Percentiles rank a stretch among this genome's conserved stretches.
These are phyloP conservation scores for Ceuthmochares aereus DNA, from an alignment of 2,113 vertebrate species.

Conservation along the genomic window DNA sequence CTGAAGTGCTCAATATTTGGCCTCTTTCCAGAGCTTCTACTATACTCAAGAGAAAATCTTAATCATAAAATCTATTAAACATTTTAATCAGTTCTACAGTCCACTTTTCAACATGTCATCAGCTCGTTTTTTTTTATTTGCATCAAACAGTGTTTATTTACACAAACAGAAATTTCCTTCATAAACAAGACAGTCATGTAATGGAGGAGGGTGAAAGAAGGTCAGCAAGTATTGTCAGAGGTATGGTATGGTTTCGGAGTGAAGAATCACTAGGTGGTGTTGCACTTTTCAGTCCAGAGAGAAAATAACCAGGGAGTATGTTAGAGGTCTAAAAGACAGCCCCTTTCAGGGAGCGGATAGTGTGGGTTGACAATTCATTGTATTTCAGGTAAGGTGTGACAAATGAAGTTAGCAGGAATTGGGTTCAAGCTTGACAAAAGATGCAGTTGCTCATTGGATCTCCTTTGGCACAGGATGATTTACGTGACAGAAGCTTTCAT, in stretches of 20 bases:
- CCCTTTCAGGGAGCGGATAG: neutral
- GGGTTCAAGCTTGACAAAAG: neutral
- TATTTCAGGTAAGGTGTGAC: neutral
- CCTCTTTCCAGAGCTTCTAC: neutral
- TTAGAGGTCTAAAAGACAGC: neutral
- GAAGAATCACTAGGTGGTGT: neutral
- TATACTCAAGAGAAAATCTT: slow-evolving; percentile 3
- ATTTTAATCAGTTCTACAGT: neutral
- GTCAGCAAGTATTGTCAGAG: neutral
- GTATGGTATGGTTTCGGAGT: neutral
- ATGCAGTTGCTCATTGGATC: fast-evolving
- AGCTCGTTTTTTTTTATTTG: neutral
- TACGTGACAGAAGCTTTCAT: neutral
- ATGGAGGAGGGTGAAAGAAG: neutral
- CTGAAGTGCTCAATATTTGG: neutral
- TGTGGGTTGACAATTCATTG: neutral
- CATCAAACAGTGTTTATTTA: neutral
- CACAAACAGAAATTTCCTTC: neutral
- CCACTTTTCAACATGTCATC: neutral
- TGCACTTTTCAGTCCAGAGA: neutral
- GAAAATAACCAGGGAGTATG: neutral
- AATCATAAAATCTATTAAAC: slow-evolving; percentile 11
- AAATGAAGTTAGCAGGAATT: neutral
- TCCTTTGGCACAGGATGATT: neutral
- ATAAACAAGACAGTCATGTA: neutral